Conservation (phyloP, 2,888 invertebrate genomes). For the Lasioglossum leucozonium region DNA sequence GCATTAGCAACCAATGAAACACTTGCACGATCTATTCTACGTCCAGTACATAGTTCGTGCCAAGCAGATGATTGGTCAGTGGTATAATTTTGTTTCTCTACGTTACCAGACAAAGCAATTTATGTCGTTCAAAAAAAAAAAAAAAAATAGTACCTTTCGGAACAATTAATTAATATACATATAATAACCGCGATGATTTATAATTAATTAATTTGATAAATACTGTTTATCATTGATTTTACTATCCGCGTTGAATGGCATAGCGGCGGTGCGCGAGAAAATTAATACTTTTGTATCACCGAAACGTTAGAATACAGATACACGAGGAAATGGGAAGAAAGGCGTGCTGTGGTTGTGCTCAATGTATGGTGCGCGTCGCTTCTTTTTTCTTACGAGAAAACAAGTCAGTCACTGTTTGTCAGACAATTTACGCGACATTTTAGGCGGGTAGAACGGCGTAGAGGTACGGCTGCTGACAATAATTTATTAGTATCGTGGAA, state of each 20-base stretch:
- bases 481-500: constrained; percentile 25
- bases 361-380: constrained; percentile 60
- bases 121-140: constrained; percentile 53
- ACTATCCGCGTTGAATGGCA: background rate
- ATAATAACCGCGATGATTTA: background rate
- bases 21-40: constrained; percentile 6
- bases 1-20: constrained; percentile 29
- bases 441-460: constrained; percentile 49
- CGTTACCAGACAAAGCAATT: constrained; percentile 50
- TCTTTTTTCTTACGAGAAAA: constrained; percentile 62
- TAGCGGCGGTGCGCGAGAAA: background rate
- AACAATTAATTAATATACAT: constrained; percentile 38
- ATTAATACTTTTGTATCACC: constrained; percentile 25
- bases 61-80: constrained; percentile 41
- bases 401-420: constrained; percentile 59
- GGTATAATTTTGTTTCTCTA: constrained; percentile 45
- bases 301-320: constrained; percentile 34
- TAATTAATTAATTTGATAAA: constrained; percentile 37
- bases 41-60: constrained; percentile 39
- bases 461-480: constrained; percentile 34
- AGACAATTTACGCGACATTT: constrained; percentile 49
- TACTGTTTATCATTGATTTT: constrained; percentile 14
- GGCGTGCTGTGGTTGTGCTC: constrained; percentile 61
- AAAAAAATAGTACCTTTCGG: constrained; percentile 45
- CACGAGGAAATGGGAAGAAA: constrained; percentile 54